Evolutionary conservation across 2,113 vertebrate genomes (phyloP), one percentile per base, ranked within the genome.

Genomic region (Notothenia rossii): DNA sequence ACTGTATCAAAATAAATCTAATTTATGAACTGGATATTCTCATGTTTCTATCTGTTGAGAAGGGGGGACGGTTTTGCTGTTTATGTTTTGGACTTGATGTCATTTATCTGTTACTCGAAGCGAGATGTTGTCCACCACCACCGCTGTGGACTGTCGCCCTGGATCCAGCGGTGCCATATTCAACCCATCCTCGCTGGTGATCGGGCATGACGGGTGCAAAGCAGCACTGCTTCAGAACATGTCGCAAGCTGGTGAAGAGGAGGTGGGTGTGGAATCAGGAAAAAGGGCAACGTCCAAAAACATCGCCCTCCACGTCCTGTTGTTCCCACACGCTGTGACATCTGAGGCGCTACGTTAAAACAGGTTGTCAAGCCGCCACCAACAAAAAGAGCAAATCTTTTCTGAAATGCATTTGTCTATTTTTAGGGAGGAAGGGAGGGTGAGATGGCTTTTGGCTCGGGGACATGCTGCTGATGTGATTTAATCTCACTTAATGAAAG

Each of bases 191-290:
- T 65, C 3, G 48, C 70, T 62, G 5, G 74, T 85, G 85, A 94
- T 93, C 15, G 1, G 75, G 58, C 54, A 12, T 80, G 94, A 95
- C 91, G 77, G 92, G 85, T 92, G 91, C 89, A 89, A 87, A 93
- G 85, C 86, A 87, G 72, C 76, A 69, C 91, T 87, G 91, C 92
- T 94, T 92, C 83, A 81, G 82, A 92, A 92, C 94, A 93, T 92
- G 93, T 92, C 75, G 78, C 69, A 67, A 91, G 91, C 94, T 95
- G 95, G 95, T 95, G 90, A 94, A 93, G 92, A 92, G 90, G 93
- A 95, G 94, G 94, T 94, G 93, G 95, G 93, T 95, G 93, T 94
- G 89, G 89, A 94, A 92, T 86, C 80, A 40, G 63, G 92, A 93
- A 96, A 40, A 96, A 96, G 95, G 94, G 90, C 94, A 95, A 92